These are phyloP conservation scores for Amblyopsis rosae DNA, from an alignment of 2,113 vertebrate genomes.

Conservation along the genomic window DNA sequence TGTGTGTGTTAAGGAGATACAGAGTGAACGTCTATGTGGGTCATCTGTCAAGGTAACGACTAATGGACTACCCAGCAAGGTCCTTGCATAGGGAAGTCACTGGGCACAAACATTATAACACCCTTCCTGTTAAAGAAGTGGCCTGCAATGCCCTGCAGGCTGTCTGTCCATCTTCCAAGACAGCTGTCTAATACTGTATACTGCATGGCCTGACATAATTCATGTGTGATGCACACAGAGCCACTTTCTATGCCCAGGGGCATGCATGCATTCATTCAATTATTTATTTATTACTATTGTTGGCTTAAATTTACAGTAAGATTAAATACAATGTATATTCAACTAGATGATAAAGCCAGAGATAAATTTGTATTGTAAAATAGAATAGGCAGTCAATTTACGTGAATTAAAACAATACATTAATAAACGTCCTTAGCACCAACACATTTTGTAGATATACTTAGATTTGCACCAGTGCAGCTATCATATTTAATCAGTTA, in stretches of 20 bases:
- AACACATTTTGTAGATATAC: too few species aligned
- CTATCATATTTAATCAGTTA: too few species aligned
- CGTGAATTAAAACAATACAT: too few species aligned
- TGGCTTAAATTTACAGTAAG: too few species aligned
- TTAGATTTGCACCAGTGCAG: too few species aligned
- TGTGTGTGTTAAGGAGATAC: not conserved
- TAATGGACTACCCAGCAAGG: constrained; percentile 47
- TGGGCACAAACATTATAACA: constrained; percentile 17
- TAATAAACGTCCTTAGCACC: too few species aligned
- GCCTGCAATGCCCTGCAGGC: constrained; percentile 29
- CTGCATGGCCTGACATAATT: not conserved
- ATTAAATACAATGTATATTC: too few species aligned
- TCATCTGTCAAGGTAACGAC: constrained; percentile 38
- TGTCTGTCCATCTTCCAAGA: constrained; percentile 12
- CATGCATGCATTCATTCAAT: not conserved
- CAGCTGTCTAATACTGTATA: constrained; percentile 1
- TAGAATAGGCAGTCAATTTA: too few species aligned
- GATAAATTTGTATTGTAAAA: too few species aligned
- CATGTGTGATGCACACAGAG: constrained; percentile 14
- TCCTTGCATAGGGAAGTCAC: constrained; percentile 23
- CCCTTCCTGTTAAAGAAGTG: constrained; percentile 37
- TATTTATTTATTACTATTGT: not conserved
- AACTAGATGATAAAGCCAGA: too few species aligned
- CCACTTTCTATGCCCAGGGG: not conserved
- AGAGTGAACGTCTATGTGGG: constrained; percentile 19